Evolutionary conservation across 2,113 vertebrate species (phyloP), one percentile per base, ranked within the genome.

Genomic region (Nycticorax nycticorax): DNA sequence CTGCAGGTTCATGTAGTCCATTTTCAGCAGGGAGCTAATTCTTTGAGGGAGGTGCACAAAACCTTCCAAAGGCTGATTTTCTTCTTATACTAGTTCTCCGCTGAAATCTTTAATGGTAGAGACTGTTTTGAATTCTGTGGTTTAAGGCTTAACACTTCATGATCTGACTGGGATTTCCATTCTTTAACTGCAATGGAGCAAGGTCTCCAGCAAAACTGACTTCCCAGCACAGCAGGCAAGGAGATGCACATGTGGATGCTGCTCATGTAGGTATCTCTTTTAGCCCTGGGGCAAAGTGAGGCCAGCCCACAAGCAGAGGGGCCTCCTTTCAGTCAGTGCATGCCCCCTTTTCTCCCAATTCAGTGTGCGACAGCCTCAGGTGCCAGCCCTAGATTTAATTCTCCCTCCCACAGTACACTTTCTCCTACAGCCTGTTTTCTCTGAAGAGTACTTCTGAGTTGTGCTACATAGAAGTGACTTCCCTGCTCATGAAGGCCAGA

Each of bases 21-120:
- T 87, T 93, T 93, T 91, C 85, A 93, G 73, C 76, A 85, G 64
- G 37, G 81, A 89, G 48, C 20, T 88, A 79, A 84, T 88, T 90
- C 62, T 79, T 55, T 22, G 45, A 94, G 18, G 33, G 67, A 92
- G 35, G 45, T 88, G 63, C 63, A 79, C 45, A 76, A 81, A 71
- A 60, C 27, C 39, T 79, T 72, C 56, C 55, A 64, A 69, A 73
- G 55, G 63, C 72, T 94, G 48, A 47, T 64, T 73, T 83, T 63
- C 39, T 86, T 88, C 91, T 69, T 71, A 72, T 6, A 32, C 47
- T 39, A 47, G 41, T 37, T 93, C 72, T 82, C 60, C 63, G 81
- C 14, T 63, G 37, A 85, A 88, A 59, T 43, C n/a, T 85, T 76
- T 81, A 37, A 56, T 76, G 23, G 43, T 60, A 71, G 12, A 66